Evolutionary conservation across 2,888 invertebrate species (phyloP).

Genomic region (Hermaeophaga mercurialis): DNA sequence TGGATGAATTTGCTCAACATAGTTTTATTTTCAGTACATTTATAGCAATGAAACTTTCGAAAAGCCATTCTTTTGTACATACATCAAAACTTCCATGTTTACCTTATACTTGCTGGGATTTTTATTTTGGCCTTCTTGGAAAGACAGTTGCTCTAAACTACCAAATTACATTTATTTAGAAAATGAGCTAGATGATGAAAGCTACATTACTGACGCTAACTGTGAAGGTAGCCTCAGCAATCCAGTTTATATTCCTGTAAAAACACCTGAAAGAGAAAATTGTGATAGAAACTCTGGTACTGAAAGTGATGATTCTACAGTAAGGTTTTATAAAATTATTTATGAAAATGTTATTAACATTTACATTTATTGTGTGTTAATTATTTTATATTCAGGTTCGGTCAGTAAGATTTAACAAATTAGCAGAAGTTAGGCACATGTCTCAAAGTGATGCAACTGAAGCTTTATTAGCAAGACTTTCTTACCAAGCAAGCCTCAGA

Average conservation of each 20-base stretch:
- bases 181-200: conserved; percentile 79
- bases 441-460: conserved; percentile 90
- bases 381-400: conserved; percentile 51
- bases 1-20: too few relatives aligned
- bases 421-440: conserved; percentile 89
- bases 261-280: conserved; percentile 65
- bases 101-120: conserved; percentile 88
- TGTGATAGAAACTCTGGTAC: conserved; percentile 69
- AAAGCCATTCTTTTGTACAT: conserved; percentile 95
- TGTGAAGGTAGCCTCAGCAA: conserved; percentile 66
- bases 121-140: conserved; percentile 88
- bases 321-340: not conserved
- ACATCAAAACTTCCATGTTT: conserved; percentile 93
- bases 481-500: conserved; percentile 90
- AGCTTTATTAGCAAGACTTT: conserved; percentile 87
- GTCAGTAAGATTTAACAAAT: conserved; percentile 83
- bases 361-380: not conserved
- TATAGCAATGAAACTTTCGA: conserved; percentile 84
- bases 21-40: conserved; percentile 82
- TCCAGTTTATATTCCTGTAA: conserved; percentile 89
- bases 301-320: conserved; percentile 76
- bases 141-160: conserved; percentile 72
- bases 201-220: conserved; percentile 70
- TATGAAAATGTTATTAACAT: not conserved
- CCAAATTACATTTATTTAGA: conserved; percentile 78